Base-by-base conservation (phyloP, 1,140 invertebrate genomes). In the Adoxophyes honmai region DNA sequence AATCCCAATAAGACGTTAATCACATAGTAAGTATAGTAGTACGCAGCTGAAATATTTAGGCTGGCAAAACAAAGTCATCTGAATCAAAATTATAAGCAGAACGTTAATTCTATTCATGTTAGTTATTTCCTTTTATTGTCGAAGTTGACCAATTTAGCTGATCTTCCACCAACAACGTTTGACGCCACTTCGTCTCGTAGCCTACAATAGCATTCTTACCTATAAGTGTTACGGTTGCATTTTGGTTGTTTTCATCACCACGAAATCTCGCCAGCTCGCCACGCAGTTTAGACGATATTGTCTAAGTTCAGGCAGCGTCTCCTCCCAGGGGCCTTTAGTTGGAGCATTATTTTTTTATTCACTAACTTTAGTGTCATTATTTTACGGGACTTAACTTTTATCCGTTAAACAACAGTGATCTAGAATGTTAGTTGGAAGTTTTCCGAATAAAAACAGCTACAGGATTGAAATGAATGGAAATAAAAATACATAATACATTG, bases 311-410 rank as follows among this genome's bases (percentile, higher is more conserved):
- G 39, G 18, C 15, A 21, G n/a, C 16, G 39, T 18, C 39, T 44
- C 39, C 6, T n/a, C 42, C 11, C 7, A 16, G 42, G 18, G 42
- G 16, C 42, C n/a, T 48, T 48, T 21, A 18, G 21, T 48, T 16
- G 42, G 18, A 16, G 42, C 21, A 48, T 48, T 48, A 48, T 48
- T 48, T 48, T 44, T 38, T 28, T 48, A 48, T 48, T 48, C 21
- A 48, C 42, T 48, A 28, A 48, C 42, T 48, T 48, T 48, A 33
- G 16, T 48, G n/a, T 48, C 42, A 48, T 48, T 48, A 48, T 33
- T 48, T 48, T 8, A 48, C 42, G 21, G 10, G 18, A n/a, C 18
- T 48, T 28, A 48, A 48, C 42, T 48, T 48, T 48, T 48, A 48
- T 48, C 21, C 21, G 42, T 28, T 48, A 5, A 28, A 33, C 42